Percentiles rank a stretch among this genome's conserved stretches.
These are phyloP conservation scores for Mercenaria mercenaria DNA, from an alignment of 1,140 invertebrate species.

Conservation along the genomic window DNA sequence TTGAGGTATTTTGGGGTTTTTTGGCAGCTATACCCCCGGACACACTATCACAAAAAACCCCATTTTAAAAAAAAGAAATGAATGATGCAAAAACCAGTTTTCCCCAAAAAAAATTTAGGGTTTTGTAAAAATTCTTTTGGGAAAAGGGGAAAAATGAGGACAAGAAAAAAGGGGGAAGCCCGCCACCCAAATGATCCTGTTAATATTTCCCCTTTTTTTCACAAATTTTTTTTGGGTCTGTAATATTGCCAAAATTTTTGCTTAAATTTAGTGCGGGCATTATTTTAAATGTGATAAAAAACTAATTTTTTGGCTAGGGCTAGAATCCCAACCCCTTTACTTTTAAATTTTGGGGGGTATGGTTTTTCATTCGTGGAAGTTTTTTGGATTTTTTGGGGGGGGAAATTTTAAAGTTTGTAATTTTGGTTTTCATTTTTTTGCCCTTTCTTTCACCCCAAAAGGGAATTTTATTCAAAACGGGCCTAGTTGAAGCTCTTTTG, in stretches of 20 bases:
- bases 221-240: too few species aligned
- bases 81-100: conserved; percentile 95
- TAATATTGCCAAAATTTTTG: too few species aligned
- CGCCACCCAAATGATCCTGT: conserved; percentile 89
- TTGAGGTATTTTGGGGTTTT: conserved; percentile 53
- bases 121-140: conserved; percentile 91
- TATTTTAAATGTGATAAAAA: too few species aligned
- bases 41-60: conserved; percentile 91
- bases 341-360: too few species aligned
- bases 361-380: too few species aligned
- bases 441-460: conserved; percentile 86
- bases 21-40: conserved; percentile 94
- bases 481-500: conserved; percentile 95
- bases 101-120: conserved; percentile 93
- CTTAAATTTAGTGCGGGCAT: too few species aligned
- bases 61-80: conserved; percentile 94
- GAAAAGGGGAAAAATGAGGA: conserved; percentile 93
- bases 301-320: too few species aligned
- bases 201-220: conserved; percentile 40
- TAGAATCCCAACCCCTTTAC: too few species aligned
- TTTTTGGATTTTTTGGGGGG: too few species aligned
- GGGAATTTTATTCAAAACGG: conserved; percentile 99
- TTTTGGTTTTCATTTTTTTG: conserved; percentile 87
- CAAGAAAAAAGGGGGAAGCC: conserved; percentile 89
- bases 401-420: too few species aligned